These are phyloP conservation scores for Aplysina aerophoba DNA, from an alignment of 37 sponge, comb jelly and placozoan genomes.

Conservation along the genomic window DNA sequence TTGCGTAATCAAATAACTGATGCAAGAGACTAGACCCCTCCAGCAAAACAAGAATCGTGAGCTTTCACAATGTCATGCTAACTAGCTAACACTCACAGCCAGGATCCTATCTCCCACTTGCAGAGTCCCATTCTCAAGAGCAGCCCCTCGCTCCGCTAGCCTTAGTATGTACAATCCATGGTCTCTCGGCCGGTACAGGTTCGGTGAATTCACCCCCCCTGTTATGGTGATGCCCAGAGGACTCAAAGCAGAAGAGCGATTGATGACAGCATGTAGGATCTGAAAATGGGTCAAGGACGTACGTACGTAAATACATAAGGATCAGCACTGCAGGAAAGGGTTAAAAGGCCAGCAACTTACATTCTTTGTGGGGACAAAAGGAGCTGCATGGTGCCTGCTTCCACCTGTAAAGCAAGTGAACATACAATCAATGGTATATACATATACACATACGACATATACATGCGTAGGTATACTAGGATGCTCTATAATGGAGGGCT, in stretches of 20 bases:
- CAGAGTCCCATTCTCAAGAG: background rate
- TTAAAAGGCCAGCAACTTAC: background rate
- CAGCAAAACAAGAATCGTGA: background rate
- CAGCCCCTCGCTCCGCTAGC: background rate
- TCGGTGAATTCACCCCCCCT: conserved; percentile 10
- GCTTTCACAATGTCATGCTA: background rate
- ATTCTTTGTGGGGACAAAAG: background rate
- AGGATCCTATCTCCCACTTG: background rate
- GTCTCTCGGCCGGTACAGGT: conserved; percentile 8
- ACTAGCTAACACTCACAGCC: background rate
- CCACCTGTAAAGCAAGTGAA: too few relatives aligned
- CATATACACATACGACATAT: too few relatives aligned
- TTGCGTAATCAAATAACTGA: too few relatives aligned
- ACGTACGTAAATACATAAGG: background rate
- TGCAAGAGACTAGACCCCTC: too few relatives aligned
- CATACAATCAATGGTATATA: too few relatives aligned
- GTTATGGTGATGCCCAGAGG: conserved; percentile 24
- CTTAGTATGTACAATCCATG: background rate
- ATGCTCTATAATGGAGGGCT: too few relatives aligned
- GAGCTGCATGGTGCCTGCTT: background rate
- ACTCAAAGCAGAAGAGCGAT: background rate
- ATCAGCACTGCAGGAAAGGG: background rate
- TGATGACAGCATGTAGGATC: background rate
- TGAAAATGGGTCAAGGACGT: background rate
- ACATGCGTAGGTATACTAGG: too few relatives aligned